phyloP scores from a whole-genome alignment of 2,113 vertebrate species.

The Protobothrops mucrosquamatus region DNA sequence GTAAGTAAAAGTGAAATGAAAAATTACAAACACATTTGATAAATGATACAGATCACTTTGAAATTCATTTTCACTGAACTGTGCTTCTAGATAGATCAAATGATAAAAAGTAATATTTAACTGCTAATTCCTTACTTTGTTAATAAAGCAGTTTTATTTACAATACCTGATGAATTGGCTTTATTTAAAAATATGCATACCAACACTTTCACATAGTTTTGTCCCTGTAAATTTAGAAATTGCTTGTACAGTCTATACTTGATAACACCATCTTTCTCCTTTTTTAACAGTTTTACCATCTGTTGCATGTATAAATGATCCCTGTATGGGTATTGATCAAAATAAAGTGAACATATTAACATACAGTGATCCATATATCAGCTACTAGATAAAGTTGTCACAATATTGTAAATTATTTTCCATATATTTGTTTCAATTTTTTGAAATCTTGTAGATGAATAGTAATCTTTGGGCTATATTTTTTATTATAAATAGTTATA shows the following conservation, averaged over 20 bases:
- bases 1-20: neutral
- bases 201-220: neutral
- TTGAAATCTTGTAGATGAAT: neutral
- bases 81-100: neutral
- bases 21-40: neutral
- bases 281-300: neutral
- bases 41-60: neutral
- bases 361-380: neutral
- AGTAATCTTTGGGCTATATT: neutral
- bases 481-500: neutral
- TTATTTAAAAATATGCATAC: neutral
- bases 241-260: neutral
- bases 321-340: neutral
- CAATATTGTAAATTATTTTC: neutral
- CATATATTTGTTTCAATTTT: neutral
- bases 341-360: neutral
- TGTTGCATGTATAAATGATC: neutral
- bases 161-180: neutral
- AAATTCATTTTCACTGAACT: neutral
- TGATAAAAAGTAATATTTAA: neutral
- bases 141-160: neutral
- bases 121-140: neutral
- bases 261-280: neutral
- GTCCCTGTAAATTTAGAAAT: neutral
- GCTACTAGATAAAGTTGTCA: neutral